A percentile compares a stretch with the other conserved stretches of the same genome.
phyloP scores from a whole-genome alignment of 2,888 invertebrate genomes.

The Metalampra italica region DNA sequence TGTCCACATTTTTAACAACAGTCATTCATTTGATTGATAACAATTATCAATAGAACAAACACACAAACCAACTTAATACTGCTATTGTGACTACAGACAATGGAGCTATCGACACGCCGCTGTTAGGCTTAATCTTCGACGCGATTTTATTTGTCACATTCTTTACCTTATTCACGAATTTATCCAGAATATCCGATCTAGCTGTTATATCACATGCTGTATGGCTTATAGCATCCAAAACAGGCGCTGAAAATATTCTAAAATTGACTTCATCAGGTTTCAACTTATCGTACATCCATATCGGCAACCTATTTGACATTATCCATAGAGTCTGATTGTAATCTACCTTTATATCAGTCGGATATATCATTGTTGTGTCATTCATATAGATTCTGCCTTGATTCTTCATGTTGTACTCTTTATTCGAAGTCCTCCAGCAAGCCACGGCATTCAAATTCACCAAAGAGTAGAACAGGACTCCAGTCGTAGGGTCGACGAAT shows the following conservation, averaged over 20 bases:
- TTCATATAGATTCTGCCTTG: conserved; percentile 86
- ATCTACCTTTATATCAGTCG: conserved; percentile 88
- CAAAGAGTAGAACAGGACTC: conserved; percentile 85
- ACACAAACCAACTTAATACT: conserved; percentile 32
- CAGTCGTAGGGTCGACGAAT: conserved; percentile 83
- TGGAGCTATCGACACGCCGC: conserved; percentile 17
- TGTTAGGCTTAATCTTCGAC: conserved; percentile 39
- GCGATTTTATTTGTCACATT: conserved; percentile 57
- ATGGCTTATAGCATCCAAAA: conserved; percentile 83
- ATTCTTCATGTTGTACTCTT: conserved; percentile 82
- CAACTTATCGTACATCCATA: conserved; percentile 83
- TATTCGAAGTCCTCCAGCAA: conserved; percentile 86
- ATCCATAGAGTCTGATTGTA: conserved; percentile 85
- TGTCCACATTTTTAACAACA: too few species aligned
- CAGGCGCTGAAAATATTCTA: conserved; percentile 83
- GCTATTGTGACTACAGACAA: conserved; percentile 32
- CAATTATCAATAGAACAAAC: not conserved
- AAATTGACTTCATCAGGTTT: conserved; percentile 83
- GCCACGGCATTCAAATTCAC: conserved; percentile 87
- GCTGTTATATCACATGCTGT: conserved; percentile 83
- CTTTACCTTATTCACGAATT: conserved; percentile 70
- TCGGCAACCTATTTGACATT: conserved; percentile 84
- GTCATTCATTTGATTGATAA: too few species aligned
- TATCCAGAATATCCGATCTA: conserved; percentile 75
- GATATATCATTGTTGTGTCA: conserved; percentile 85